These are phyloP conservation scores for Corydoras maculifer DNA, from an alignment of 2,113 vertebrate species.

Conservation along the genomic window DNA sequence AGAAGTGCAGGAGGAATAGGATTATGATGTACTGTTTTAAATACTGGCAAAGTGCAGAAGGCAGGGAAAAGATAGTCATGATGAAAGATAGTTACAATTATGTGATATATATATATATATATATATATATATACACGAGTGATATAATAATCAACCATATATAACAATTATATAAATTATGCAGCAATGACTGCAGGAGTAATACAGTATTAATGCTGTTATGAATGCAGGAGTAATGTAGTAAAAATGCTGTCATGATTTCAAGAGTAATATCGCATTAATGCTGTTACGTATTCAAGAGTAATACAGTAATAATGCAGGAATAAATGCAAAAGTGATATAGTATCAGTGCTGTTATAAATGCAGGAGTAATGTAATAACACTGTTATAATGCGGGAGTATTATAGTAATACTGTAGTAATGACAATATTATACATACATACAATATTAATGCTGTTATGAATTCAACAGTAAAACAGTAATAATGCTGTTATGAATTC, in stretches of 20 bases:
- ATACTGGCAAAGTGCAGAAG: not conserved
- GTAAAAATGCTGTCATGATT: not conserved
- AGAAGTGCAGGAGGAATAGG: not conserved
- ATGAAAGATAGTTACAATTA: too few relatives aligned
- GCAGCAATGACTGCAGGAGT: not conserved
- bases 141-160: too few relatives aligned
- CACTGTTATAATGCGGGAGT: not conserved
- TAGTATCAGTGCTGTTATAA: not conserved
- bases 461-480: too few relatives aligned
- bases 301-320: not conserved
- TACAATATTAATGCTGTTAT: too few relatives aligned
- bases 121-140: too few relatives aligned
- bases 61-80: not conserved
- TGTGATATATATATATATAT: too few relatives aligned
- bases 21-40: not conserved
- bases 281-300: not conserved
- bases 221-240: not conserved
- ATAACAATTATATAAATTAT: not conserved
- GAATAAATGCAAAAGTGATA: not conserved
- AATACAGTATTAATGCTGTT: not conserved
- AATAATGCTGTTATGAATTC: too few relatives aligned
- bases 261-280: not conserved
- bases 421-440: constrained; percentile 15
- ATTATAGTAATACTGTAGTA: not conserved
- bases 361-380: not conserved